Percentiles rank a stretch among this genome's conserved stretches.
Conservation (phyloP, 1,140 invertebrate genomes). For the Hesperophylax magnus region DNA sequence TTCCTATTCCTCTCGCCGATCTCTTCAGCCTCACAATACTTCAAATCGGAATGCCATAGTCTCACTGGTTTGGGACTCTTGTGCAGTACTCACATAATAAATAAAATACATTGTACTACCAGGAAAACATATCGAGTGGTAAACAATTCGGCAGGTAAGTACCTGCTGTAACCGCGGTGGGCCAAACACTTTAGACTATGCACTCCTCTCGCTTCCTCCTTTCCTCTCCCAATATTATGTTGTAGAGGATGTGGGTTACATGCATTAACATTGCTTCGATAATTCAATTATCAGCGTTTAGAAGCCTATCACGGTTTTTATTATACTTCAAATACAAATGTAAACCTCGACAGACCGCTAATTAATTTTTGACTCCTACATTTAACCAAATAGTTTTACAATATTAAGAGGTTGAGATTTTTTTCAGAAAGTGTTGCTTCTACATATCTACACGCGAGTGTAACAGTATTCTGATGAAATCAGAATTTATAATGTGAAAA, state of each 20-base stretch:
- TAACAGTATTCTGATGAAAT: background rate
- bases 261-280: conserved; percentile 47
- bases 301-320: conserved; percentile 47
- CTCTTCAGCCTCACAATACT: too few relatives aligned
- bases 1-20: too few relatives aligned
- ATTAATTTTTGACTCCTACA: conserved; percentile 41
- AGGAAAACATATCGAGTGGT: conserved; percentile 3
- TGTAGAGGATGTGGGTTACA: conserved; percentile 29
- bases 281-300: conserved; percentile 53
- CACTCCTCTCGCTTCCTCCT: conserved; percentile 14
- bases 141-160: background rate
- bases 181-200: conserved; percentile 3
- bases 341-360: conserved; percentile 11
- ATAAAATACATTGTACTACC: background rate
- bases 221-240: conserved; percentile 7
- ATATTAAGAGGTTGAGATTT: too few relatives aligned
- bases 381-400: too few relatives aligned
- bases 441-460: background rate
- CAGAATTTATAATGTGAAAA: too few relatives aligned
- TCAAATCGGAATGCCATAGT: too few relatives aligned
- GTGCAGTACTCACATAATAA: too few relatives aligned
- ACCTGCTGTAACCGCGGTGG: conserved; percentile 34
- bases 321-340: conserved; percentile 37
- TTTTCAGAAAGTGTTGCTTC: background rate
- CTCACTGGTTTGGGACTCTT: too few relatives aligned